These are phyloP conservation scores for Drosophila hawaiiensis DNA, from an alignment of 2,888 invertebrate species.

Conservation along the genomic window DNA sequence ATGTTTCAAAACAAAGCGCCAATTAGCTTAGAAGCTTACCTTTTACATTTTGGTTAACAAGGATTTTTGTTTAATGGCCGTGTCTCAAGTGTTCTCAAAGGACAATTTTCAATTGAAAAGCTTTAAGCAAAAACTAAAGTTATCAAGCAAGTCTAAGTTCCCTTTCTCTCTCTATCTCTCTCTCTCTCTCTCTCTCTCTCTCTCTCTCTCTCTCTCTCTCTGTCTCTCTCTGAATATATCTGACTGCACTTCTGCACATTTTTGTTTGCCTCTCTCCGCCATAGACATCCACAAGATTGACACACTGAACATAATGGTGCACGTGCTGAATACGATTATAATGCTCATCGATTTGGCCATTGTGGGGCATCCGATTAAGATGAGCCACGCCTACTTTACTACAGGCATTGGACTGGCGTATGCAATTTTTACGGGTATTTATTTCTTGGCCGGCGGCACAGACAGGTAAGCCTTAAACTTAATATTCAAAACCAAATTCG, in stretches of 20 bases:
- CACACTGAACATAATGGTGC: conserved; percentile 85
- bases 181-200: neutral
- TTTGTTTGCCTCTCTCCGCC: neutral
- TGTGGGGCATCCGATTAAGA: conserved; percentile 90
- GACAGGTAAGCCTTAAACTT: conserved; percentile 86
- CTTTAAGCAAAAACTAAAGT: neutral
- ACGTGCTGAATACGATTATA: conserved; percentile 89
- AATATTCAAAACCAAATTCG: neutral
- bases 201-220: no score
- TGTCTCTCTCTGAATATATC: neutral
- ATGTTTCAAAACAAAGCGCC: neutral
- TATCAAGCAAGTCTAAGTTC: neutral
- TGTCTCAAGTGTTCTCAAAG: neutral
- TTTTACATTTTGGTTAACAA: neutral
- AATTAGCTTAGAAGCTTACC: neutral
- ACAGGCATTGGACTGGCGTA: conserved; percentile 88
- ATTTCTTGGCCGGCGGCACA: conserved; percentile 90
- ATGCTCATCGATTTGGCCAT: conserved; percentile 90
- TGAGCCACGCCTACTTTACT: conserved; percentile 87
- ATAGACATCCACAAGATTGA: conserved; percentile 85
- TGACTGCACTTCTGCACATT: conserved; percentile 11
- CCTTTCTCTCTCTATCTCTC: neutral
- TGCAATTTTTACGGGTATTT: conserved; percentile 89
- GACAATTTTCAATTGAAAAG: neutral
- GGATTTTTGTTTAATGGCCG: neutral